Conservation (phyloP, 1,140 invertebrate genomes). For the Microvelia longipes region DNA sequence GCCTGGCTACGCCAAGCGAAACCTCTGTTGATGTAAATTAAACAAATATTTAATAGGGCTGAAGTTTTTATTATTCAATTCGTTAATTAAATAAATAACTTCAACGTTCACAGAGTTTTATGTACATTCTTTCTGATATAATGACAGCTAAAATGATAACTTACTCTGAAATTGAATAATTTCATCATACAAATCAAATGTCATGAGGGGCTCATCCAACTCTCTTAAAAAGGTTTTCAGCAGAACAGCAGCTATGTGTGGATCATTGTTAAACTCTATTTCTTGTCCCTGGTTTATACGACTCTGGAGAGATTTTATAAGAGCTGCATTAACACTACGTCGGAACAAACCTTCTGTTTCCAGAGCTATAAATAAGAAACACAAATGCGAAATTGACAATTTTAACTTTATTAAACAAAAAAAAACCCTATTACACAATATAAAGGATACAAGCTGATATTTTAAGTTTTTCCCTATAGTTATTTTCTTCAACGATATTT, state of each 20-base stretch:
- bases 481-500: too few species aligned
- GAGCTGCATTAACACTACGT: constrained; percentile 66
- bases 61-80: too few species aligned
- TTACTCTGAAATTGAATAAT: constrained; percentile 81
- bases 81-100: too few species aligned
- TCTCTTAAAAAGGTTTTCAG: constrained; percentile 90
- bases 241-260: constrained; percentile 83
- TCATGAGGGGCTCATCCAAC: constrained; percentile 82
- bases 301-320: constrained; percentile 70
- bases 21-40: too few species aligned
- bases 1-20: too few species aligned
- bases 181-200: constrained; percentile 87
- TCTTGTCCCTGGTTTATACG: constrained; percentile 69
- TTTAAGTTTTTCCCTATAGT: neutral
- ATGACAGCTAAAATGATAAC: too few species aligned
- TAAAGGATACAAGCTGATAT: neutral
- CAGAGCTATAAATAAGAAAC: constrained; percentile 41
- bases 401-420: neutral
- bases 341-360: constrained; percentile 92
- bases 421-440: neutral
- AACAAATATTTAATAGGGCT: too few species aligned
- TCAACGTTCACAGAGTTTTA: too few species aligned
- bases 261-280: constrained; percentile 62
- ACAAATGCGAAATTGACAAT: neutral
- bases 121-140: too few species aligned